These are phyloP conservation scores for Chelonus insularis DNA, from an alignment of 1,140 invertebrate species.

Conservation along the genomic window DNA sequence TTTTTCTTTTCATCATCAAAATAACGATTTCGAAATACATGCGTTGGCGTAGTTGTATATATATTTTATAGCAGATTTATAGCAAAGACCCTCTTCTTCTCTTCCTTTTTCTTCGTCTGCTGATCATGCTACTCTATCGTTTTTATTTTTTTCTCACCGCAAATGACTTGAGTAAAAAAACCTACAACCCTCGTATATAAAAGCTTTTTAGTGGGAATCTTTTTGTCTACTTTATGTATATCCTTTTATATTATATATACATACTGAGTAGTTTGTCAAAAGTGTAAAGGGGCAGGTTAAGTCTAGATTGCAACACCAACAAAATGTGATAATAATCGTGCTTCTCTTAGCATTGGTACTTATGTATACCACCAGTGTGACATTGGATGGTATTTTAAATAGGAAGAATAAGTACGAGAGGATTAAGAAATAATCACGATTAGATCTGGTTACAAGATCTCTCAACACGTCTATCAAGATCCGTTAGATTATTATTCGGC, in stretches of 20 bases:
- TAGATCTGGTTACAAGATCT: conserved; percentile 26
- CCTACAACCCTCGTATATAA: neutral
- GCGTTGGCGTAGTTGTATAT: neutral
- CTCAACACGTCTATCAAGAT: conserved; percentile 23
- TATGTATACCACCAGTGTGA: too few relatives aligned
- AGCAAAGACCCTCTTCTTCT: neutral
- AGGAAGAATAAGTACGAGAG: neutral
- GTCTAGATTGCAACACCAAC: too few relatives aligned
- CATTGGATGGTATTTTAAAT: conserved; percentile 3
- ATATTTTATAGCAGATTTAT: conserved; percentile 17
- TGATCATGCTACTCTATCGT: neutral
- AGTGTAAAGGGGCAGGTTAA: too few relatives aligned
- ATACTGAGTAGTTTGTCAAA: too few relatives aligned
- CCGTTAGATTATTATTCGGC: conserved; percentile 27
- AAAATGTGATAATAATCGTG: too few relatives aligned
- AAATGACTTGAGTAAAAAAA: conserved; percentile 13
- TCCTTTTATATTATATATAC: too few relatives aligned
- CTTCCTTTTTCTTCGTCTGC: too few relatives aligned
- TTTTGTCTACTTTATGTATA: neutral
- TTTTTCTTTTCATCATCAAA: neutral
- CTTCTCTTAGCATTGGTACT: too few relatives aligned
- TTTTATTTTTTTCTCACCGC: conserved; percentile 9
- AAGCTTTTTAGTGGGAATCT: neutral
- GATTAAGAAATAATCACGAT: conserved; percentile 22
- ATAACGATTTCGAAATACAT: conserved; percentile 13